Conservation (phyloP, 2,113 vertebrate species). For the Megatriorchis doriae region DNA sequence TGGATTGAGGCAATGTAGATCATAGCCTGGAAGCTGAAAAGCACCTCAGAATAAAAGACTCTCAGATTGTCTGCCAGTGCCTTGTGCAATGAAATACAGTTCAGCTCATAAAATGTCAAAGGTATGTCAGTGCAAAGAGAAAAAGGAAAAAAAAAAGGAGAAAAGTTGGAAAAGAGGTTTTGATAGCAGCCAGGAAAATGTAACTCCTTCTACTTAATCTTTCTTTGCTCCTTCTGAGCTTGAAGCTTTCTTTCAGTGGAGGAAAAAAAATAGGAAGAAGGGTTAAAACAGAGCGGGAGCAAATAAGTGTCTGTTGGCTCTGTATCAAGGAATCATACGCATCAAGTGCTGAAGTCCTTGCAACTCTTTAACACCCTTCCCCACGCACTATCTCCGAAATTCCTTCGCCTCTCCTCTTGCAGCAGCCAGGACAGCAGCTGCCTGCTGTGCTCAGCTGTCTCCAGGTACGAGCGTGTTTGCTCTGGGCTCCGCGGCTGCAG, state of each 20-base stretch:
- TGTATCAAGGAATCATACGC: not conserved
- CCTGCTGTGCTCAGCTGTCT: not conserved
- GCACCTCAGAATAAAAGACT: not conserved
- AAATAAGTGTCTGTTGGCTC: not conserved
- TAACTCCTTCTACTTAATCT: not conserved
- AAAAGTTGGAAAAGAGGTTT: constrained; percentile 2
- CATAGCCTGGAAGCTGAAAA: constrained; percentile 40
- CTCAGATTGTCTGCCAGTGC: constrained; percentile 33
- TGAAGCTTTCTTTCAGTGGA: not conserved
- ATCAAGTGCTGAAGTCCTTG: not conserved
- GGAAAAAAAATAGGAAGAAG: not conserved
- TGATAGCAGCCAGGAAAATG: constrained; percentile 36
- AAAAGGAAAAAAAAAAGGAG: not conserved
- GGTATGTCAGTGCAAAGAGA: not conserved
- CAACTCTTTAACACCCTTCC: not conserved
- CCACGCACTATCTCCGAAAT: not conserved
- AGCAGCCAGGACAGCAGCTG: not conserved
- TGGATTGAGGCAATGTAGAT: not conserved
- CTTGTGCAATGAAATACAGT: not conserved
- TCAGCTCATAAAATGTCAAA: constrained; percentile 29
- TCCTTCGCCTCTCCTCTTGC: not conserved
- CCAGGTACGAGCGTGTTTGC: not conserved
- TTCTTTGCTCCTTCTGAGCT: not conserved
- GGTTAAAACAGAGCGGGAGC: not conserved
- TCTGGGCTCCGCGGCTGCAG: not conserved